Base-by-base conservation (phyloP, 2,888 invertebrate species). In the Notodonta dromedarius region DNA sequence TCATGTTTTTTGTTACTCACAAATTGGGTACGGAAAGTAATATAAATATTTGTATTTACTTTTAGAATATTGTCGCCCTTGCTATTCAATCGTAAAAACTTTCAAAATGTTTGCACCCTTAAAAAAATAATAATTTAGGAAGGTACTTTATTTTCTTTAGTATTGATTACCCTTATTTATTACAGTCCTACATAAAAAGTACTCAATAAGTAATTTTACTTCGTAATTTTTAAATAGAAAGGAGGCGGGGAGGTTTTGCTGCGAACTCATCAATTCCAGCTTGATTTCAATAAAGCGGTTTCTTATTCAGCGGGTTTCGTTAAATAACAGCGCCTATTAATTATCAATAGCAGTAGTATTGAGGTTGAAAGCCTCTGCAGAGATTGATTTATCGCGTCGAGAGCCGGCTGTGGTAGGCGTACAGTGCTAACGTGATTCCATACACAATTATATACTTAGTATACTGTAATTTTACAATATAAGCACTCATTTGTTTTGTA, bases 271-370 rank as follows among this genome's bases (percentile, higher is more conserved):
- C 85, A 89, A 89, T 90, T 83, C 80, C 71, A 76, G 74, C 77
- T 82, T 83, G 87, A 86, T 85, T 88, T 89, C 87, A 89, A 90
- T 88, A 84, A 86, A 82, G 67, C 83, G 72, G 78, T 82, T 84
- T 85, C 88, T 87, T 84, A 88, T 87, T 86, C 84, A 85, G 70
- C 69, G 77, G 73, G 80, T 85, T 86, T 85, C 80, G 82, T 85
- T 85, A 88, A 88, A 89, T 90, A 90, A 87, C 82, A 80, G 79
- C 79, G 74, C 79, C 84, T 86, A 91, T 90, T 90, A 88, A 89
- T 90, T 89, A 90, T 86, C 83, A 82, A 86, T 83, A 82, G 79
- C 77, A 80, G 77, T 83, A 73, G 79, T 82, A 84, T 83, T 82
- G 79, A 77, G 77, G 77, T 74, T 80, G 79, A 79, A 86, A 84